Conservation (phyloP, 92 coral and sea anemone species). For the Porites rus region DNA sequence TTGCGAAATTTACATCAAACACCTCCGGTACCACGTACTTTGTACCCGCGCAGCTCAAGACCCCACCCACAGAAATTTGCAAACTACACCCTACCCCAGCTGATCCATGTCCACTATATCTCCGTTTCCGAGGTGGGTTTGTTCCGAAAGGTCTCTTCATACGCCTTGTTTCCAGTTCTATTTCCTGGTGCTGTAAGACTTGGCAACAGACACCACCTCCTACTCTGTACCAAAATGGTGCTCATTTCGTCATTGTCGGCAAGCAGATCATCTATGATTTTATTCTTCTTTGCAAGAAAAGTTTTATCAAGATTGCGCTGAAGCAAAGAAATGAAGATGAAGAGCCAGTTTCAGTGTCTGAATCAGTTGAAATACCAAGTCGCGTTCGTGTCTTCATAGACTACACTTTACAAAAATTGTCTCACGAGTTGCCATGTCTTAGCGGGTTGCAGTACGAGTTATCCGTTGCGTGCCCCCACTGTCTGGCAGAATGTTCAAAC, state of each 20-base stretch:
- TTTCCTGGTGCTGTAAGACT: constrained; percentile 2
- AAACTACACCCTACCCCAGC: neutral
- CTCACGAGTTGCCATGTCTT: constrained; percentile 1
- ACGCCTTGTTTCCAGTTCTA: neutral
- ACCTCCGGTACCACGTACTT: neutral
- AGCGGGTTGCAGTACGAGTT: neutral
- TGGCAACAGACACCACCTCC: neutral
- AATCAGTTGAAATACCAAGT: neutral
- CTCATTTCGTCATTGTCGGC: neutral
- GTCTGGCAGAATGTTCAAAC: neutral
- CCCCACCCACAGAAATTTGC: neutral
- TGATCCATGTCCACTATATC: neutral
- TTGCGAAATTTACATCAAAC: neutral
- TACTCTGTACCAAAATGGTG: neutral
- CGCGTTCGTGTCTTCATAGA: neutral
- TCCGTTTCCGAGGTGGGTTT: neutral
- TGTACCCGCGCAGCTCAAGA: neutral
- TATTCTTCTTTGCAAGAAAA: neutral
- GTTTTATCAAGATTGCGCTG: neutral
- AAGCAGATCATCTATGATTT: neutral
- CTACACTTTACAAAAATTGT: neutral
- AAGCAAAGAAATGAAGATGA: neutral
- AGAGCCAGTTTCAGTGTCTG: neutral
- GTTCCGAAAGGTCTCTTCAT: constrained; percentile 3
- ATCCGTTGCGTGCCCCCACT: constrained; percentile 4